Conservation (phyloP, 2,888 invertebrate genomes). For the Cotesia congregata region DNA sequence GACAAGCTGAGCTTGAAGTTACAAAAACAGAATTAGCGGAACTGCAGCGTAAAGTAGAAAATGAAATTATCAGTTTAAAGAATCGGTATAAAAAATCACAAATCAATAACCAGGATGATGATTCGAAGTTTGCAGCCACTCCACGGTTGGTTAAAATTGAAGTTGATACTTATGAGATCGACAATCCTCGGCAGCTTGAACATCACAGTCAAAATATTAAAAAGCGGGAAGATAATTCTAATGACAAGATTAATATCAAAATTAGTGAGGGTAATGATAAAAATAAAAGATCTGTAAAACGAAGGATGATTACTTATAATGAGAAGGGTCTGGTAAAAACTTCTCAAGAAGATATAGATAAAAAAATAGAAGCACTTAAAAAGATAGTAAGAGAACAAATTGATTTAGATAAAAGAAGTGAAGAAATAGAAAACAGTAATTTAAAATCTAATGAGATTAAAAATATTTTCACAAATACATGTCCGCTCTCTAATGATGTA, state of each 20-base stretch:
- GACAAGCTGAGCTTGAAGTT: constrained; percentile 23
- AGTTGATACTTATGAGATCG: constrained; percentile 31
- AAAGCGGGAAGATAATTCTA: constrained; percentile 50
- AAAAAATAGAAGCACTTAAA: constrained; percentile 58
- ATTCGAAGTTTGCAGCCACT: background rate
- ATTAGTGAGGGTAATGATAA: no score
- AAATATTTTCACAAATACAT: background rate
- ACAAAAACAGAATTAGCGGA: constrained; percentile 28
- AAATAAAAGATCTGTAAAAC: background rate
- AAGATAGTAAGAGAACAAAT: constrained; percentile 68
- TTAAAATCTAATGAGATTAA: constrained; percentile 57
- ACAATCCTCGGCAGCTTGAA: background rate
- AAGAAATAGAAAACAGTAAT: constrained; percentile 58
- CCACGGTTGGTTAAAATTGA: constrained; percentile 27
- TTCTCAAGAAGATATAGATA: background rate
- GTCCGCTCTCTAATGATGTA: background rate
- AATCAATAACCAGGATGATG: background rate
- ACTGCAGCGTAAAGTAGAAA: constrained; percentile 32
- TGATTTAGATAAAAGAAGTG: constrained; percentile 51
- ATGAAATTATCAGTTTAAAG: constrained; percentile 31
- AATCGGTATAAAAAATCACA: constrained; percentile 21
- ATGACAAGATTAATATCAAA: constrained; percentile 48
- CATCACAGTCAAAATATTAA: background rate
- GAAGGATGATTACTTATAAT: background rate
- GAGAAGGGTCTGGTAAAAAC: background rate